Percentiles rank a stretch among this genome's conserved stretches.
phyloP scores from a whole-genome alignment of 1,140 invertebrate species.

The Drosophila erecta region DNA sequence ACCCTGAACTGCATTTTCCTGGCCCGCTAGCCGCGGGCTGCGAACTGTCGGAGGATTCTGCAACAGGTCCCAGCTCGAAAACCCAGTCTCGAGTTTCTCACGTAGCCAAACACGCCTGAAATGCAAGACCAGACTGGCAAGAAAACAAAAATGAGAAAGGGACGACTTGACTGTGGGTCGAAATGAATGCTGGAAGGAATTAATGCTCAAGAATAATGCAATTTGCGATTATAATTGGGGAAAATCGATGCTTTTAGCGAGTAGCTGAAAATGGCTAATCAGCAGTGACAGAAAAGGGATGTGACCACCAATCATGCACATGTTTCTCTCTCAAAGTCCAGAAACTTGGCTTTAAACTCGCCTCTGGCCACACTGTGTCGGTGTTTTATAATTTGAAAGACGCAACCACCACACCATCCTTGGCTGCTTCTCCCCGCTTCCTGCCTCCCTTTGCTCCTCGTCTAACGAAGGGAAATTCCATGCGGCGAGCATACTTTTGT shows the following conservation, averaged over 20 bases:
- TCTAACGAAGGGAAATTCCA: conserved; percentile 56
- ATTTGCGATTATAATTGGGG: no score
- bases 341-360: background rate
- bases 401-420: conserved; percentile 3
- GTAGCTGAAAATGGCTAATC: background rate
- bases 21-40: conserved; percentile 28
- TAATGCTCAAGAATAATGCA: background rate
- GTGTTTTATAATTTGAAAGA: conserved; percentile 48
- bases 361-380: conserved; percentile 23
- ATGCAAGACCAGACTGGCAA: conserved; percentile 36
- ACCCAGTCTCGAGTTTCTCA: conserved; percentile 34
- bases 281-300: no score
- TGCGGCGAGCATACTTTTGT: conserved; percentile 75
- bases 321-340: no score
- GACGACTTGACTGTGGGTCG: conserved; percentile 8
- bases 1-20: conserved; percentile 28
- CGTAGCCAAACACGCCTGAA: conserved; percentile 57
- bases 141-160: conserved; percentile 1
- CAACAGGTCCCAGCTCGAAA: conserved; percentile 43
- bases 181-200: background rate
- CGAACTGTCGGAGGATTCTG: conserved; percentile 31
- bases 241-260: background rate
- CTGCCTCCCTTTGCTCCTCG: background rate
- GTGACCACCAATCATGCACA: no score
- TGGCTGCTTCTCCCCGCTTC: background rate